Evolutionary conservation across 2,888 invertebrate species (phyloP), one percentile per base, ranked within the genome.

Genomic region (Gasteruption jaculator): DNA sequence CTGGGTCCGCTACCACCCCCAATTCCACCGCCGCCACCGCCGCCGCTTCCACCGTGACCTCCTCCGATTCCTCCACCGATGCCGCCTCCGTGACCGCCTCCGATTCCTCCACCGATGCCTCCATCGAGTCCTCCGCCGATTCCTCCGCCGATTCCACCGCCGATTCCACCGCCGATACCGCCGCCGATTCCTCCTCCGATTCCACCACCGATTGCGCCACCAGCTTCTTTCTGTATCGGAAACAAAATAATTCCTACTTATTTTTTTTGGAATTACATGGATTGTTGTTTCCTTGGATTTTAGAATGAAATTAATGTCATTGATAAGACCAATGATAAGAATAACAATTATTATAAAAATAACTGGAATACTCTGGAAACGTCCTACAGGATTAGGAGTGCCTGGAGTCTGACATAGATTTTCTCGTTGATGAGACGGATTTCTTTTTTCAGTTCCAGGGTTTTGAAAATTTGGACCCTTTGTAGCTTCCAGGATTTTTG

Each of bases 1-100:
- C 64, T 61, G 18, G 66, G 63, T 37, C 65, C 69, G 51, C 66
- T 62, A 52, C 61, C 55, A 31, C 58, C 53, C 26, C 51, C 50
- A 38, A 49, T 46, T 25, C 54, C 53, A 7, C 46, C 50, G n/a
- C 49, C 50, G 25, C 54, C 43, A 3, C 37, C 33, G 2, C 52
- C 53, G 4, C 55, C 50, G 1, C 46, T 41, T 12, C 45, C 31
- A 18, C 56, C 52, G 3, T 54, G 40, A 21, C 53, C 54, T 4
- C 53, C 49, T 2, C 61, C 57, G 3, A 46, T 33, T 7, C 54
- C 50, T 7, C 46, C 46, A 25, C 49, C 49, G 12, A 43, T 45
- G 21, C 38, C 60, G 58, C 38, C 50, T 41, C 46, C 69, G 36
- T 32, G 25, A 27, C 47, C 40, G 33, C 29, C 33, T 18, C 41